Conservation (phyloP, 2,888 invertebrate genomes). For the Heliconius sara region DNA sequence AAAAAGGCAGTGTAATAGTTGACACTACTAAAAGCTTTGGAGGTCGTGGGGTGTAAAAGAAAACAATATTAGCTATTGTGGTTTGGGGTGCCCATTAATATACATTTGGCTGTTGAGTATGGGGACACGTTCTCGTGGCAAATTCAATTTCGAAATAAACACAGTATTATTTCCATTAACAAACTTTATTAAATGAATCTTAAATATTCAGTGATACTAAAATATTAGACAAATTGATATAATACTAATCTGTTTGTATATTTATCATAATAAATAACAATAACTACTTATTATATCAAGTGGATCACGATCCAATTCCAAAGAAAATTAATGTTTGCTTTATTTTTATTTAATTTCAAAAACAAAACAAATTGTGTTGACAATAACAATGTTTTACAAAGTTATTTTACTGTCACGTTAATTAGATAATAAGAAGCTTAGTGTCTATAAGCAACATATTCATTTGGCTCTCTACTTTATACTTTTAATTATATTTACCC, state of each 20-base stretch:
- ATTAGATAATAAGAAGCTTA: constrained; percentile 1
- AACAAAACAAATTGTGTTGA: background rate
- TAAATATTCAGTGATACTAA: too few species aligned
- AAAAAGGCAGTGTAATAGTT: constrained; percentile 73
- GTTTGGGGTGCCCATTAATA: constrained; percentile 78
- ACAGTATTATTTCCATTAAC: constrained; percentile 59
- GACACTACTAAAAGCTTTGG: constrained; percentile 75
- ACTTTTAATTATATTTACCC: constrained; percentile 69
- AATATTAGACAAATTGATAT: too few species aligned
- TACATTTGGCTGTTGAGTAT: constrained; percentile 70
- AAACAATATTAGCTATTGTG: constrained; percentile 77
- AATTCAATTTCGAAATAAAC: constrained; percentile 75
- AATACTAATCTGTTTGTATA: background rate
- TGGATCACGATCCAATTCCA: background rate
- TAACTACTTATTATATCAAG: background rate
- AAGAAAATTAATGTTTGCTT: too few species aligned
- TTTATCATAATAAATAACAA: too few species aligned
- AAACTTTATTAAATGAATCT: constrained; percentile 32
- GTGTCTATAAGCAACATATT: constrained; percentile 4
- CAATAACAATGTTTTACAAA: background rate
- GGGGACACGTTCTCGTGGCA: constrained; percentile 70
- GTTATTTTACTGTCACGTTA: background rate
- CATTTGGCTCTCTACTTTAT: constrained; percentile 46
- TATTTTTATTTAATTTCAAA: background rate
- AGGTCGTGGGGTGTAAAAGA: constrained; percentile 72